A percentile compares a stretch with the other conserved stretches of the same genome.
phyloP scores from a whole-genome alignment of 2,113 vertebrate genomes.

The Myotis davidii region DNA sequence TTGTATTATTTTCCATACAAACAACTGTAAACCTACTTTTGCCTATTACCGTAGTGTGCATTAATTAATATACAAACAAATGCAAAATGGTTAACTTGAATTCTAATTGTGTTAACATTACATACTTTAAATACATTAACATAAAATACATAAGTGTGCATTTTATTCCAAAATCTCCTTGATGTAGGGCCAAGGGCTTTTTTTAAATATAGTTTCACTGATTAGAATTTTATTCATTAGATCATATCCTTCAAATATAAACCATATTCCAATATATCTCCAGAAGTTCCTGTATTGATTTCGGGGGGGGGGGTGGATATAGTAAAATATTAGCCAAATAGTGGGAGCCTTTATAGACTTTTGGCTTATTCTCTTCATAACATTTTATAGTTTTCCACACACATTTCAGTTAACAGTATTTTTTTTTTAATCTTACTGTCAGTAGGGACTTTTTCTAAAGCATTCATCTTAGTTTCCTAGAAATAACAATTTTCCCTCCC shows the following conservation, averaged over 20 bases:
- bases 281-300: neutral
- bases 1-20: neutral
- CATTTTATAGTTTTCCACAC: neutral
- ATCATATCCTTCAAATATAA: neutral
- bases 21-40: neutral
- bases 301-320: neutral
- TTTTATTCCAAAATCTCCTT: slow-evolving; percentile 12
- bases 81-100: neutral
- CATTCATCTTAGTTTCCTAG: slow-evolving; percentile 45
- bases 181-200: neutral
- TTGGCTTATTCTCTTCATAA: neutral
- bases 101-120: neutral
- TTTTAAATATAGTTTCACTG: neutral
- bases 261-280: neutral
- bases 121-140: neutral
- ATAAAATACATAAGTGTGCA: neutral
- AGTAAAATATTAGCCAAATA: neutral
- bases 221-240: neutral
- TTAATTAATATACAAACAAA: neutral
- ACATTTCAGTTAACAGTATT: neutral
- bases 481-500: slow-evolving; percentile 53
- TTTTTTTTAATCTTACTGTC: neutral
- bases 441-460: neutral
- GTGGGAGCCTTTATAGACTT: neutral
- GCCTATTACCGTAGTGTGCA: neutral